Percentiles rank a stretch among this genome's conserved stretches.
Conservation (phyloP, 2,888 invertebrate species). For the Synanthedon andrenaeformis region DNA sequence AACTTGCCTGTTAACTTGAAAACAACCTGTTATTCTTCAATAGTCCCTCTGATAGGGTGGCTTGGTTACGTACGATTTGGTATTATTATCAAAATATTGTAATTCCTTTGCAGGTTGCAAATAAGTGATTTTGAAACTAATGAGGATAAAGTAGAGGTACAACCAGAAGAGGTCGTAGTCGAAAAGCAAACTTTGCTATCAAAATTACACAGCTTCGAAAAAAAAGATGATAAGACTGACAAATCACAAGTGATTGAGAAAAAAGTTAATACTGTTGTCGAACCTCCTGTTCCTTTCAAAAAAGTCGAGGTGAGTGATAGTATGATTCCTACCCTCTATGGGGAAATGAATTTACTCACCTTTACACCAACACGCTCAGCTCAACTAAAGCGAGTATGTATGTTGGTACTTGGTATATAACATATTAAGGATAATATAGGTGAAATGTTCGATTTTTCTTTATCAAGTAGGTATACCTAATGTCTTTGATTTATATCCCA, state of each 20-base stretch:
- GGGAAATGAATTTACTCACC: no score
- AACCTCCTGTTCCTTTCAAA: constrained; percentile 30
- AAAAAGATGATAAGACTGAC: constrained; percentile 29
- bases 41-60: no score
- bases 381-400: no score
- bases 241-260: constrained; percentile 8
- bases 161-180: constrained; percentile 48
- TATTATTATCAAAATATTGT: neutral
- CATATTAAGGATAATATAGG: no score
- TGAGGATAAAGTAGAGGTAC: constrained; percentile 32
- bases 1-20: no score
- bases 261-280: constrained; percentile 12
- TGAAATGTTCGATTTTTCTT: no score
- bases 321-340: neutral
- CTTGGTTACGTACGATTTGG: no score
- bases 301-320: constrained; percentile 37
- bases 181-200: constrained; percentile 52
- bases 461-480: no score
- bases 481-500: no score
- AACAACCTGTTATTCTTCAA: no score
- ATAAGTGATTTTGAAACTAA: constrained; percentile 36
- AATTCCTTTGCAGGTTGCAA: constrained; percentile 32
- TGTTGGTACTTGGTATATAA: no score
- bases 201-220: constrained; percentile 51
- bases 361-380: no score